Base-by-base conservation (phyloP, 2,888 invertebrate genomes). In the Archaeoteleia sp. region DNA sequence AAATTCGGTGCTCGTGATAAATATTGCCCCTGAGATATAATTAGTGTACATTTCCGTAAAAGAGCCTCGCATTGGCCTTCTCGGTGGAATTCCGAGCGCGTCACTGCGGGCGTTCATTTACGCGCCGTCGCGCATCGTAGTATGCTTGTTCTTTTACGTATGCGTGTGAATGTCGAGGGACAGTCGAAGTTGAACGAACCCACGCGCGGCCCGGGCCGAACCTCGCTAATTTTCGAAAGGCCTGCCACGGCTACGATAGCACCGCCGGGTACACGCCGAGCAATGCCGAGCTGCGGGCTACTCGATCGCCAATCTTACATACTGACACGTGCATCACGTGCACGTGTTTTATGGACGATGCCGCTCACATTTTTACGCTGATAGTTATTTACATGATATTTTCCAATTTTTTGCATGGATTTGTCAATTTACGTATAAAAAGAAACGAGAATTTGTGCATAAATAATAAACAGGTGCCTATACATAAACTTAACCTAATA, bases 171-270 rank as follows among this genome's bases (percentile, higher is more conserved):
- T 45, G 34, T 67, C 66, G 67, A 70, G 68, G 49, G 69, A 71
- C 72, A 73, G 73, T 46, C 65, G 67, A 78, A 78, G 82, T 82
- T 82, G 82, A 82, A 83, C 77, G 82, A 83, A 82, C 82, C 80
- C 81, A 78, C 79, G 81, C 73, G 81, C 55, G 27, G 61, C 53
- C 43, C 75, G 69, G 71, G 42, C 72, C 73, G 57, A 74, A 75
- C 68, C 74, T 74, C 67, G 78, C 76, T 78, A 78, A 78, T 80
- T 77, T 79, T 78, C 78, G 74, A 73, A 77, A 77, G 32, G 35
- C 39, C 46, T n/a, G 14, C 40, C 37, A 25, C 39, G 23, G 32
- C 48, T 48, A 37, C 40, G 34, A 48, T 57, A 48, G 39, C 48
- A 34, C 40, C 48, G 46, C 13, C 29, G 29, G 10, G 32, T 48